These are phyloP conservation scores for Apotomis capreana DNA, from an alignment of 2,888 invertebrate genomes.

Conservation along the genomic window DNA sequence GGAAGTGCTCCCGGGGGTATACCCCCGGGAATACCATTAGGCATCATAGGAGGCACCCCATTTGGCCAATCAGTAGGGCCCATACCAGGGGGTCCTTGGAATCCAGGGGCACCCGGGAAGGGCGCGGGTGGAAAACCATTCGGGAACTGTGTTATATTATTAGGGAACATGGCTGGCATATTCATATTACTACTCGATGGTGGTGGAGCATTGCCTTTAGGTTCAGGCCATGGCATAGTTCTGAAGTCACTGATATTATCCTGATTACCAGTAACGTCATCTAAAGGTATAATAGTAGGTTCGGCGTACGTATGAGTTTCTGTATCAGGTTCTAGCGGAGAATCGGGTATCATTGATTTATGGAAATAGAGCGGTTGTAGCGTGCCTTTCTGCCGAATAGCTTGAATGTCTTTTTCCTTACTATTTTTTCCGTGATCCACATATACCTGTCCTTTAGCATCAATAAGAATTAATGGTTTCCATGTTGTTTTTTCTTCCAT, in stretches of 20 bases:
- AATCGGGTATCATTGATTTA: constrained; percentile 92
- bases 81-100: constrained; percentile 68
- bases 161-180: constrained; percentile 77
- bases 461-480: constrained; percentile 88
- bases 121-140: constrained; percentile 75
- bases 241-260: constrained; percentile 91
- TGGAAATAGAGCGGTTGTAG: constrained; percentile 92
- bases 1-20: constrained; percentile 64
- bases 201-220: constrained; percentile 86
- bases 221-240: constrained; percentile 92
- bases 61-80: constrained; percentile 72
- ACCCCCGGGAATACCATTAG: constrained; percentile 67
- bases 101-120: constrained; percentile 74
- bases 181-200: constrained; percentile 57
- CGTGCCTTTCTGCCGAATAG: constrained; percentile 92
- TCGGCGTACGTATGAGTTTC: constrained; percentile 91
- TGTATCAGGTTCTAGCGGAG: constrained; percentile 92
- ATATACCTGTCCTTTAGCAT: constrained; percentile 85
- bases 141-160: constrained; percentile 74
- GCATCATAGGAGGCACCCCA: constrained; percentile 69
- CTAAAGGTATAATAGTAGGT: constrained; percentile 92
- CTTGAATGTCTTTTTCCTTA: constrained; percentile 93
- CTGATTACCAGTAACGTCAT: constrained; percentile 93
- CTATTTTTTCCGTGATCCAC: constrained; percentile 90
- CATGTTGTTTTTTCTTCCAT: constrained; percentile 93